phyloP scores from a whole-genome alignment of 2,888 invertebrate genomes.

The Seira musarum region DNA sequence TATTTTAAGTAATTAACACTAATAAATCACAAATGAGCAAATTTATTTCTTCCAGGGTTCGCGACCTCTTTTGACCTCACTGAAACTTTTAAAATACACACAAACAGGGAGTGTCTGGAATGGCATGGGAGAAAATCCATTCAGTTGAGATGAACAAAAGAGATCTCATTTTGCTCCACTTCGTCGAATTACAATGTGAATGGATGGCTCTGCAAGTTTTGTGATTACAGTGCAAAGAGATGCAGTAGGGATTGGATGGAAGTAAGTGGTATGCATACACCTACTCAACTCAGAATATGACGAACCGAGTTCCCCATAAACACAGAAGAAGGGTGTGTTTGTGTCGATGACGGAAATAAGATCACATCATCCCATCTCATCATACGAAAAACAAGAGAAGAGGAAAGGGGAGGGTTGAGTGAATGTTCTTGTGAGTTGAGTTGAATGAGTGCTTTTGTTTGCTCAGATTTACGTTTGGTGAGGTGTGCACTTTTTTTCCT shows the following conservation, averaged over 20 bases:
- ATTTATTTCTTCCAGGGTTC: no score
- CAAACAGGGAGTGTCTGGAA: not conserved
- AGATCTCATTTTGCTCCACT: constrained; percentile 29
- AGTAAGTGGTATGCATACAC: no score
- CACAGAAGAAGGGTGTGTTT: not conserved
- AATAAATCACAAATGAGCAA: no score
- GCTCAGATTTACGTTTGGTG: no score
- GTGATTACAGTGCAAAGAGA: constrained; percentile 38
- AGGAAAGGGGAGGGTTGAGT: no score
- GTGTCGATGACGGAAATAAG: not conserved
- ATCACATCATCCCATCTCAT: no score
- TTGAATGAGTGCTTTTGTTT: no score
- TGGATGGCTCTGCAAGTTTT: constrained; percentile 59
- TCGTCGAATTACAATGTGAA: constrained; percentile 49
- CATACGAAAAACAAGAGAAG: no score
- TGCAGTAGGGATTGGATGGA: not conserved
- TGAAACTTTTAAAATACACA: no score
- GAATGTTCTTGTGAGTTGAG: not conserved
- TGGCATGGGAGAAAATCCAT: no score
- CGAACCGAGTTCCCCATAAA: not conserved
- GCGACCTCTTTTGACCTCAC: not conserved
- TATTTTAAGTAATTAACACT: no score
- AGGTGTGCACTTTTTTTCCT: not conserved
- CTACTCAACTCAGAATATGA: not conserved
- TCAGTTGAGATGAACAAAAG: constrained; percentile 42